Evolutionary conservation across 2,888 invertebrate genomes (phyloP), one percentile per base, ranked within the genome.

Genomic region (Parasteatoda lunata): DNA sequence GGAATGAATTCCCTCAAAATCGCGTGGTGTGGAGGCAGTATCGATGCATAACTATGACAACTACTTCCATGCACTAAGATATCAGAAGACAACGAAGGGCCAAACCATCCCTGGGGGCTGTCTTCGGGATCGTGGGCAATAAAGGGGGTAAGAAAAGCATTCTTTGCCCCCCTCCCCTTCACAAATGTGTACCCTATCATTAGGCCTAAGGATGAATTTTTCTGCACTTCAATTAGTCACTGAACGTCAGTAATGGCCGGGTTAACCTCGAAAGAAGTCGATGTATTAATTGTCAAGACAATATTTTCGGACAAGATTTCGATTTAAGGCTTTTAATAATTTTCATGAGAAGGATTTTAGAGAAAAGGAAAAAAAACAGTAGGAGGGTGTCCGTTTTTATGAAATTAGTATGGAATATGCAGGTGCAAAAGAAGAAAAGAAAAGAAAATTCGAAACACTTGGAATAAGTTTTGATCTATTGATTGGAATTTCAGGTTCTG

Each of bases 201-300:
- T 84, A 77, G 68, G 75, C 81, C 66, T 59, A 75, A 75, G 81
- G 72, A 71, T 51, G 80, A 13, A 83, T 83, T 77, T 83, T 77
- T 77, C 82, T 77, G 77, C 70, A 73, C 73, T 68, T 54, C 78
- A 73, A 84, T 84, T 84, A 75, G 84, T 84, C 78, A 84, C 75
- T 65, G 84, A 30, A 65, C 73, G 84, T 84, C 84, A 84, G 77
- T 65, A 69, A 51, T 73, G 73, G 52, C 52, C 71, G 70, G 59
- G 52, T 52, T 51, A 68, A 66, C 68, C 68, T 15, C 64, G n/a
- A 84, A 65, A 47, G 48, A 54, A 73, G 77, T 79, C 73, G 69
- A 69, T 59, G 84, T 69, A 78, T 78, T 84, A 84, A 84, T 84
- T 73, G 84, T 47, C 68, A 68, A n/a, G 84, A 84, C 84, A 84